Percentiles rank a stretch among this genome's conserved stretches.
Evolutionary conservation across 2,113 vertebrate genomes (phyloP).

Genomic region (Lanius ludovicianus): DNA sequence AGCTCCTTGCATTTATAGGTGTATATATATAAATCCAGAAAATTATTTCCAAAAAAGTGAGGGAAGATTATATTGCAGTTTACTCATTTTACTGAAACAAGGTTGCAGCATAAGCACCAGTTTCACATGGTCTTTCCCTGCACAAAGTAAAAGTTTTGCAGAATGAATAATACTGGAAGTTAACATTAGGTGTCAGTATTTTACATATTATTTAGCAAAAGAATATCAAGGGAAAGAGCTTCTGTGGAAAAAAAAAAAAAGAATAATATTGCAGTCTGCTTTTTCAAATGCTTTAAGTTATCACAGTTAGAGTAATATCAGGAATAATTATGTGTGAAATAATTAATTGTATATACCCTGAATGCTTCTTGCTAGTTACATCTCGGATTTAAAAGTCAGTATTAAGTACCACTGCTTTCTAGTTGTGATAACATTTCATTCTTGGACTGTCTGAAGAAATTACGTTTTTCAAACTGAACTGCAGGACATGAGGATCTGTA

Average conservation of each 20-base stretch:
- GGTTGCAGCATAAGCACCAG: background rate
- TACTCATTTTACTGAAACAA: background rate
- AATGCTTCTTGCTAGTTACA: background rate
- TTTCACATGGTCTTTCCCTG: background rate
- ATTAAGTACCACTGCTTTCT: slow-evolving; percentile 4
- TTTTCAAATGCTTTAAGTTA: slow-evolving; percentile 35
- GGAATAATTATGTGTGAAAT: slow-evolving; percentile 10
- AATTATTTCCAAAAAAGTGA: background rate
- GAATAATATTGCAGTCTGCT: background rate
- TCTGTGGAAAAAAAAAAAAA: background rate
- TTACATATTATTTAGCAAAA: slow-evolving; percentile 75
- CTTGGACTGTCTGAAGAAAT: slow-evolving; percentile 32
- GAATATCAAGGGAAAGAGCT: slow-evolving; percentile 28
- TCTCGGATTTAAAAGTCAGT: slow-evolving; percentile 42
- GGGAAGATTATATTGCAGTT: background rate
- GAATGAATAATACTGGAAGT: slow-evolving; percentile 74
- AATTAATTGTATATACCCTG: background rate
- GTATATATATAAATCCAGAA: background rate
- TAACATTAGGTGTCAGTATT: slow-evolving; percentile 82
- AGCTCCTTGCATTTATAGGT: background rate
- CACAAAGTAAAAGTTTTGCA: background rate
- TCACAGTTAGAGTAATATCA: background rate
- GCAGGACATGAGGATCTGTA: background rate
- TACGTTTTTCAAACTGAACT: slow-evolving; percentile 7
- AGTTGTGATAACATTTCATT: background rate